Evolutionary conservation across 2,888 invertebrate genomes (phyloP).

Genomic region (Dryocosmus kuriphilus): DNA sequence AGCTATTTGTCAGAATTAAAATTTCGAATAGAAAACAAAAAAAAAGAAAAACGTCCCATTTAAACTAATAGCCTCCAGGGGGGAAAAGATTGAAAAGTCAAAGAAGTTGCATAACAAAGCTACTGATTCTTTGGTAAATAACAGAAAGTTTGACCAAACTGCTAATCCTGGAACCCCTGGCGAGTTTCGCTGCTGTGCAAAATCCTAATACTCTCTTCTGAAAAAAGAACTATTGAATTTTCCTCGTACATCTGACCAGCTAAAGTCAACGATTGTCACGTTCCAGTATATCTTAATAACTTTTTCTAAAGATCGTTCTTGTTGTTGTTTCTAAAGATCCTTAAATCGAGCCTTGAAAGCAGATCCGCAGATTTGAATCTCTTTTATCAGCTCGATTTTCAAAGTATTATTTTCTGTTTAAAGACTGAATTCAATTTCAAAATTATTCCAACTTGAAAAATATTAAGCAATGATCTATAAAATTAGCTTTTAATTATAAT

Average conservation of each 20-base stretch:
- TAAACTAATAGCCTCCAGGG: neutral
- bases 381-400: neutral
- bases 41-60: neutral
- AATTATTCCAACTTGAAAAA: neutral
- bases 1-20: neutral
- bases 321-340: no score
- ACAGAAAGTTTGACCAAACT: neutral
- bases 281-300: neutral
- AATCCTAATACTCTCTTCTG: neutral
- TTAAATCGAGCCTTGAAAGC: neutral
- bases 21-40: neutral
- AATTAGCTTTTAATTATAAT: neutral
- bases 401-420: no score
- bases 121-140: neutral
- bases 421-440: no score
- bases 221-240: conserved; percentile 23
- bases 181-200: neutral
- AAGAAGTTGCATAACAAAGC: neutral
- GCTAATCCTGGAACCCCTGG: conserved; percentile 6
- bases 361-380: neutral
- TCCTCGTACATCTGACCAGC: conserved; percentile 6
- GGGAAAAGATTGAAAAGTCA: neutral
- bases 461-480: neutral
- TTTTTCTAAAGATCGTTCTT: conserved; percentile 2
- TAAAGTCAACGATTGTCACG: conserved; percentile 22